Conservation (phyloP, 2,888 invertebrate species). For the Leptinotarsa tumamoca region DNA sequence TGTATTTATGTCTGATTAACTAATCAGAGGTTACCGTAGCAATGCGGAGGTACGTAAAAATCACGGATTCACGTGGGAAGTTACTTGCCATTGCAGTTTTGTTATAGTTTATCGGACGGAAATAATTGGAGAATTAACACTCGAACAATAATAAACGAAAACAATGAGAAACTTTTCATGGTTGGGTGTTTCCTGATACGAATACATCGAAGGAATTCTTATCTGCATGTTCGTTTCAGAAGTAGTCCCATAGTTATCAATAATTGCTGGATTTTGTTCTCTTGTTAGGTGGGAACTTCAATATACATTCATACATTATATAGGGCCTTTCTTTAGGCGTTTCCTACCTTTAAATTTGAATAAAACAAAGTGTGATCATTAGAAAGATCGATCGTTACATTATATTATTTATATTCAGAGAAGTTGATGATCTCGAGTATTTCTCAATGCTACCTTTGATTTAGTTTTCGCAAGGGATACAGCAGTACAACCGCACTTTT, state of each 20-base stretch:
- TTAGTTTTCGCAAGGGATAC: no score
- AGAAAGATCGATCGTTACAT: no score
- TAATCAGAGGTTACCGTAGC: slow-evolving; percentile 9
- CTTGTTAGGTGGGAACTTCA: no score
- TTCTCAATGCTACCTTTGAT: no score
- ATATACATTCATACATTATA: no score
- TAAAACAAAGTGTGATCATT: no score
- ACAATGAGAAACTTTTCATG: neutral
- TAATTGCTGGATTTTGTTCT: neutral
- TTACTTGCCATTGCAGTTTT: neutral
- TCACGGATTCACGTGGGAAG: slow-evolving; percentile 8
- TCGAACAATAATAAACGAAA: neutral
- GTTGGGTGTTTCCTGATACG: neutral
- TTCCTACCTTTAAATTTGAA: no score
- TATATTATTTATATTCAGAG: no score
- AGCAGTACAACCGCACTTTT: no score
- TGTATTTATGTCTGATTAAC: slow-evolving; percentile 9
- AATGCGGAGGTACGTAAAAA: neutral
- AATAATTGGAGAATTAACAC: neutral
- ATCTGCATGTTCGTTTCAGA: neutral
- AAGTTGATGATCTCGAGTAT: no score
- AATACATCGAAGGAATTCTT: neutral
- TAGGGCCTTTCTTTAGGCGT: no score
- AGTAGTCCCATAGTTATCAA: neutral
- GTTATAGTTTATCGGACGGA: neutral